A percentile compares a stretch with the other conserved stretches of the same genome.
Conservation (phyloP, 2,113 vertebrate genomes). For the Gasterosteus aculeatus region DNA sequence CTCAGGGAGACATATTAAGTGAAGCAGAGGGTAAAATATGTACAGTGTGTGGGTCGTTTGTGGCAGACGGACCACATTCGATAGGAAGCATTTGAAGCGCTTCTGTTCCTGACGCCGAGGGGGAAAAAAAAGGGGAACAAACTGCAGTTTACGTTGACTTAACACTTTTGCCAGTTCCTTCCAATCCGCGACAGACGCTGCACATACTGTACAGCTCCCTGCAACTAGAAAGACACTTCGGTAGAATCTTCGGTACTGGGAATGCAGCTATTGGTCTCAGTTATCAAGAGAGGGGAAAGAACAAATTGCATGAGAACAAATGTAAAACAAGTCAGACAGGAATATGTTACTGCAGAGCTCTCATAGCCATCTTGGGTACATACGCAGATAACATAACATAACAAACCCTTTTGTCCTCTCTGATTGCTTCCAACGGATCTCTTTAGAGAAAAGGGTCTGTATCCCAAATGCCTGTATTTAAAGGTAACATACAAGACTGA, state of each 20-base stretch:
- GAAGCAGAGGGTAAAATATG: constrained; percentile 21
- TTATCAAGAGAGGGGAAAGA: neutral
- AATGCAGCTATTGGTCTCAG: neutral
- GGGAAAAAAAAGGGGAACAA: constrained; percentile 38
- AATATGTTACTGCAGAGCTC: neutral
- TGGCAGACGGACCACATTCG: constrained; percentile 22
- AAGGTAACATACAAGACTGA: neutral
- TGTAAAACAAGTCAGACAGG: neutral
- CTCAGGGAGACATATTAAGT: constrained; percentile 30
- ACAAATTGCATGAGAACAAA: neutral
- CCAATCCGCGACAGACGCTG: constrained; percentile 37
- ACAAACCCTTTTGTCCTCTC: neutral
- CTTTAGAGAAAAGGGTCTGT: too few relatives aligned
- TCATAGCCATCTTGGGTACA: neutral
- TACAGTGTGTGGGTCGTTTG: constrained; percentile 1
- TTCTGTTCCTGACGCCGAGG: constrained; percentile 36
- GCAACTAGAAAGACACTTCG: neutral
- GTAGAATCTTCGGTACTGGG: neutral
- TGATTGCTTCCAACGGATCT: neutral
- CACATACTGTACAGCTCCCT: neutral
- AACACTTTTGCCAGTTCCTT: constrained; percentile 9
- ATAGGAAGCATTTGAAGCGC: constrained; percentile 38
- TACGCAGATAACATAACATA: neutral
- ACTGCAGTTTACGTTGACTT: constrained; percentile 17
- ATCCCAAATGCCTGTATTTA: neutral